phyloP scores from a whole-genome alignment of 2,797 vertebrate genomes.

The Eremophila alpestris region DNA sequence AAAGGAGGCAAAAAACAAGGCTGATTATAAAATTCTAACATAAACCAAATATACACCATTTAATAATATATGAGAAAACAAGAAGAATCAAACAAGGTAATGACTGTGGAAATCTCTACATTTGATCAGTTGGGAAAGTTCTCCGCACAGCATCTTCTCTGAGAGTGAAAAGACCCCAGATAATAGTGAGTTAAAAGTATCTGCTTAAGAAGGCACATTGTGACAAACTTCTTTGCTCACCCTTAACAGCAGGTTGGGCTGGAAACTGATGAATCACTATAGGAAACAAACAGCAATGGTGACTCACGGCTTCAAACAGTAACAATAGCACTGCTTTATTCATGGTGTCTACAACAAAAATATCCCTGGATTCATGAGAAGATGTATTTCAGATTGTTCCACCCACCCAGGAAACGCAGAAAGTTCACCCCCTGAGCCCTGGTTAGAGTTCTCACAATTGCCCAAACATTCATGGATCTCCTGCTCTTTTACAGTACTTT shows the following conservation, averaged over 20 bases:
- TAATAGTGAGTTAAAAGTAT: neutral
- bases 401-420: neutral
- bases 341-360: neutral
- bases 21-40: neutral
- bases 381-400: neutral
- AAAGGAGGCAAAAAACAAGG: neutral
- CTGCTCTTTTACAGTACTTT: neutral
- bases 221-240: constrained; percentile 46
- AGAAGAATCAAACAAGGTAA: neutral
- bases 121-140: neutral
- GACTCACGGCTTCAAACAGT: constrained; percentile 6
- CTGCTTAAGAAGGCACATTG: neutral
- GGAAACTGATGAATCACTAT: constrained; percentile 55
- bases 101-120: neutral
- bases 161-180: neutral
- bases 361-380: neutral
- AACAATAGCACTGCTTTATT: constrained; percentile 39
- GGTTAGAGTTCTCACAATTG: neutral
- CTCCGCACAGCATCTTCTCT: neutral
- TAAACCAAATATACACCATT: neutral
- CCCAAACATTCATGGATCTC: neutral
- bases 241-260: constrained; percentile 35
- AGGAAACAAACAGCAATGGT: constrained; percentile 49
- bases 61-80: neutral
- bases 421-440: neutral